Base-by-base conservation (phyloP, 2,113 vertebrate species). In the Mesoclemmys tuberculata region DNA sequence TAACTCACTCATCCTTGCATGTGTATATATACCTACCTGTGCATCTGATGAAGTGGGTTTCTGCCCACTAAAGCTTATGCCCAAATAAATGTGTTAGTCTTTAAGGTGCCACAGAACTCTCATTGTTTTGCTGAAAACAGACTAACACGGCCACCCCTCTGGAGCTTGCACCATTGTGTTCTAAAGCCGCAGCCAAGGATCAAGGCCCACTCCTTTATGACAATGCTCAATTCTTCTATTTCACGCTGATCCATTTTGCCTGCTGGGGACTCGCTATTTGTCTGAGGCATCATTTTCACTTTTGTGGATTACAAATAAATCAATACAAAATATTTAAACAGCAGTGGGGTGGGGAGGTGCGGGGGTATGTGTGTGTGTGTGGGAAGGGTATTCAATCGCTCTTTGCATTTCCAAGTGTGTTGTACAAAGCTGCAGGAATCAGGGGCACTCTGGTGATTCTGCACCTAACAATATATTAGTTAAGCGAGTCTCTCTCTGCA, bases 381-480 rank as follows among this genome's bases (percentile, higher is more conserved):
- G n/a, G 44, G 49, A 91, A 78, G 24, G 22, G 16, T 41, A 80
- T 48, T 86, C 86, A 35, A 35, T 95, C 89, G 58, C 84, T 51
- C 87, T 92, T 16, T 80, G 77, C 68, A 81, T 54, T 54, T 58
- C 80, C 61, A 48, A 74, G 64, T 75, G 79, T 88, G 93, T 93
- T 79, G 71, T 93, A 93, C 10, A 82, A 95, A 95, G 85, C 77
- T 5, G 6, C 84, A 90, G 48, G 78, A 94, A 93, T 85, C 41
- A 87, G 95, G 92, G 89, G 77, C 68, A 93, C 91, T 55, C 84
- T 85, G 91, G 48, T 87, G 92, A 95, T 92, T 95, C 93, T 82
- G 54, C 78, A 29, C 55, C 94, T 94, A 90, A 95, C 97, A 97
- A 96, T 93, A 55, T 96, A 79, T 90, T 54, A 52, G 71, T 89